Base-by-base conservation (phyloP, 2,888 invertebrate genomes). In the Ormyrus labotus region DNA sequence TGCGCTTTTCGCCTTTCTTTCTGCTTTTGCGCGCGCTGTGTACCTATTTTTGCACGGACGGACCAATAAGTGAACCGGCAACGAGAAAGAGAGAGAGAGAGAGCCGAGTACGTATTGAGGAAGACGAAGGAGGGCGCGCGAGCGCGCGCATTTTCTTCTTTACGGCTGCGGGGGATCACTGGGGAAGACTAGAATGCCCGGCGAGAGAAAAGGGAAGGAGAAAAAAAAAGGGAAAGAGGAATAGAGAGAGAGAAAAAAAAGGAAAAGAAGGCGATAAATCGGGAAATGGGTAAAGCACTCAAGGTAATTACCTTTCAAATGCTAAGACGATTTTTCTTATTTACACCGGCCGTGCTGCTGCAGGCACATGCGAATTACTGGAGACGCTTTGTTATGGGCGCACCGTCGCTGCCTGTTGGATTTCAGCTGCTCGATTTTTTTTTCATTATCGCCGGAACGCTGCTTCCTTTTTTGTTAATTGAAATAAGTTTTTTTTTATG, bases 131-230 rank as follows among this genome's bases (percentile, higher is more conserved):
- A 57, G 45, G n/a, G 53, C 50, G 60, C 57, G 53, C 60, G 53
- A 34, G 60, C 57, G 53, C 60, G 65, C 60, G 65, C 67, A 63
- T 55, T 70, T 64, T 70, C 67, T 55, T 53, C 57, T 78, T 78
- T 78, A 78, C 60, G 67, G n/a, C 13, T 53, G 58, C 53, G 45
- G 45, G 60, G 70, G 71, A 72, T 78, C 71, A 78, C 72, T 71
- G 84, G 63, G 80, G 79, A 83, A 72, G 83, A 69, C 48, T 10
- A 34, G 64, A 78, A 81, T 80, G 85, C 81, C 82, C 78, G 80
- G 81, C 34, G 2, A 34, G 78, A 75, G 78, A 74, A 81, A 63
- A 65, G 78, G 81, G 78, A 65, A 77, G 71, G 81, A 75, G 64
- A 71, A 67, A 65, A 48, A 67, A 65, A 48, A 64, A 58, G 8